Percentiles rank a stretch among this genome's conserved stretches.
phyloP scores from a whole-genome alignment of 1,140 invertebrate species.

The Calycopis cecrops region DNA sequence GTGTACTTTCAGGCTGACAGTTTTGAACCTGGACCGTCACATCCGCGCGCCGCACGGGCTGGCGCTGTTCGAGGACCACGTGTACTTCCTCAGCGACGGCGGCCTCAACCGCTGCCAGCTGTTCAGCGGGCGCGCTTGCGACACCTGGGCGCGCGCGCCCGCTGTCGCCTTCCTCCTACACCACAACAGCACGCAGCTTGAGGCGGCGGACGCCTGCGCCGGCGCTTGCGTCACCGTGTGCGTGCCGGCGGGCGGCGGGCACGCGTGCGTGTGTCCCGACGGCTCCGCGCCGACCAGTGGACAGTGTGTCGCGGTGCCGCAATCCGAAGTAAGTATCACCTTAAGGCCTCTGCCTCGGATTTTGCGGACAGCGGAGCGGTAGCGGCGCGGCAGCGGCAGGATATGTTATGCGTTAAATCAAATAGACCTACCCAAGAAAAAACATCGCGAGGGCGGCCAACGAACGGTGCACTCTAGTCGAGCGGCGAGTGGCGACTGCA shows the following conservation, averaged over 20 bases:
- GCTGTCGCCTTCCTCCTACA: constrained; percentile 74
- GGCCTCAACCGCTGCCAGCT: constrained; percentile 75
- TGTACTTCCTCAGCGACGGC: constrained; percentile 75
- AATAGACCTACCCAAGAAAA: no score
- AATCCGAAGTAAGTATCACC: constrained; percentile 25
- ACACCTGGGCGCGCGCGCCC: constrained; percentile 55
- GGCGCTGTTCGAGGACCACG: constrained; percentile 77
- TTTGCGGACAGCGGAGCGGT: no score
- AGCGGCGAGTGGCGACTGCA: no score
- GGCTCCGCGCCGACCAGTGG: constrained; percentile 42
- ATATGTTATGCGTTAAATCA: no score
- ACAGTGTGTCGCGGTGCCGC: constrained; percentile 23
- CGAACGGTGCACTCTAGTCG: no score
- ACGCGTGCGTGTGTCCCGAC: constrained; percentile 76
- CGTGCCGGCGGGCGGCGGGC: constrained; percentile 56
- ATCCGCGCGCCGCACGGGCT: constrained; percentile 65
- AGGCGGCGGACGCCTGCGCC: constrained; percentile 63
- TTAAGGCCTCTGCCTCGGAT: no score
- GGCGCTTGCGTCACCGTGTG: constrained; percentile 76
- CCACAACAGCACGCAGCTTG: constrained; percentile 75
- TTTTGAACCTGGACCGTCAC: neutral
- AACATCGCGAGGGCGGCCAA: no score
- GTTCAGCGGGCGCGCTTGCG: constrained; percentile 62
- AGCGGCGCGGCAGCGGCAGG: no score
- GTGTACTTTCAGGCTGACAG: neutral